Conservation (phyloP, 2,797 vertebrate genomes). For the Fringilla coelebs region DNA sequence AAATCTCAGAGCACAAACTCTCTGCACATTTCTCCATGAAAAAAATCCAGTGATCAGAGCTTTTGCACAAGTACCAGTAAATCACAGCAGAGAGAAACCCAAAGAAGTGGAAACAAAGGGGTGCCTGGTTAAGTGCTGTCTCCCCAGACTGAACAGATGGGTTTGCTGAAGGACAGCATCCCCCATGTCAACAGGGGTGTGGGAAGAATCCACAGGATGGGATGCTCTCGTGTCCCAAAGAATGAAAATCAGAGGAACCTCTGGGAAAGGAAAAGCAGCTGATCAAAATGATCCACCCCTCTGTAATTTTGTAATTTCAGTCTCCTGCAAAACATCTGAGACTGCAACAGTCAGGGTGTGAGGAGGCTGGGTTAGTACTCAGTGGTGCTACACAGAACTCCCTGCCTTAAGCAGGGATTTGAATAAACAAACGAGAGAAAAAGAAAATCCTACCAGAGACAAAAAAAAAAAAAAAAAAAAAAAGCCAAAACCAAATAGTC, state of each 20-base stretch:
- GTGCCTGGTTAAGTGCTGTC: neutral
- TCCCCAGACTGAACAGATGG: neutral
- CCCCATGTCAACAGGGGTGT: neutral
- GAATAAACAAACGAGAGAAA: neutral
- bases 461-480: neutral
- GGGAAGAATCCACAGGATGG: neutral
- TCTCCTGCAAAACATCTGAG: neutral
- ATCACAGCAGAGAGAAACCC: neutral
- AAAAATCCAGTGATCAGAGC: constrained; percentile 19
- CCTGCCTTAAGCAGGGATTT: neutral
- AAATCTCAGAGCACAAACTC: constrained; percentile 40
- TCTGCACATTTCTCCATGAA: constrained; percentile 13
- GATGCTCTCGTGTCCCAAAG: neutral
- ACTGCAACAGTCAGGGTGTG: neutral
- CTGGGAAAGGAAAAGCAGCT: neutral
- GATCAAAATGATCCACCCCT: neutral
- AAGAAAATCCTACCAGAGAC: neutral
- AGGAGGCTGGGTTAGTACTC: neutral
- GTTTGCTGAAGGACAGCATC: neutral
- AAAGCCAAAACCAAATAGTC: fast-evolving
- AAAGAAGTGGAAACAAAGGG: neutral
- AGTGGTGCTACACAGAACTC: neutral
- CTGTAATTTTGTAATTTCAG: neutral
- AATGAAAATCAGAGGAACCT: neutral
- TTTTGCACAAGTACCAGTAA: constrained; percentile 27